These are phyloP conservation scores for Catharus minimus DNA, from an alignment of 2,113 vertebrate species.

Conservation along the genomic window DNA sequence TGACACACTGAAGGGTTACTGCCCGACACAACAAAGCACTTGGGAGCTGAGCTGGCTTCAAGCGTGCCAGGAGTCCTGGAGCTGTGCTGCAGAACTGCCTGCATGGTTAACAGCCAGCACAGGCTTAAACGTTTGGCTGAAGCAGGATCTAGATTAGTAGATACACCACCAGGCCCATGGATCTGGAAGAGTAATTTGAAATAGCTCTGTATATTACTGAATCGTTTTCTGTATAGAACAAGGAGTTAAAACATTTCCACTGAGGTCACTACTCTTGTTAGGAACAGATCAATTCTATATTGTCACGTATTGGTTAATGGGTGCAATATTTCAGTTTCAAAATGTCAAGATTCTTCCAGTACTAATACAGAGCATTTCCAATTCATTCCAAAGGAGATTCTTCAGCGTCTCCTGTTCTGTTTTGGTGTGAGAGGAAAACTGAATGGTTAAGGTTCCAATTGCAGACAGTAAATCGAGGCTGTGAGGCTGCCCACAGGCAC, in stretches of 20 bases:
- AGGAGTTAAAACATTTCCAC: slow-evolving; percentile 72
- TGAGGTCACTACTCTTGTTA: slow-evolving; percentile 80
- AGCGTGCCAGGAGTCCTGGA: background rate
- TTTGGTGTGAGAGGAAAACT: slow-evolving; percentile 43
- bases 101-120: background rate
- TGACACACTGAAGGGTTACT: slow-evolving; percentile 50
- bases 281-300: slow-evolving; percentile 62
- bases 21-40: slow-evolving; percentile 55
- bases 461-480: slow-evolving; percentile 10
- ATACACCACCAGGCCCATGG: slow-evolving; percentile 68
- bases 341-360: slow-evolving; percentile 44
- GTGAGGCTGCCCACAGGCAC: slow-evolving; percentile 55
- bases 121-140: slow-evolving; percentile 3
- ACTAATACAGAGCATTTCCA: slow-evolving; percentile 66
- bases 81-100: background rate
- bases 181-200: slow-evolving; percentile 72
- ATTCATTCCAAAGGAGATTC: slow-evolving; percentile 64
- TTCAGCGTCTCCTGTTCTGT: slow-evolving; percentile 38
- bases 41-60: background rate
- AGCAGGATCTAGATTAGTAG: slow-evolving; percentile 40
- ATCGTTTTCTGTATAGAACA: slow-evolving; percentile 57
- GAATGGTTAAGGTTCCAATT: slow-evolving; percentile 51
- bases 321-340: slow-evolving; percentile 38
- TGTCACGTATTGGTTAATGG: slow-evolving; percentile 50
- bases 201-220: slow-evolving; percentile 72